Base-by-base conservation (phyloP, 1,140 invertebrate genomes). In the Neodiprion lecontei region DNA sequence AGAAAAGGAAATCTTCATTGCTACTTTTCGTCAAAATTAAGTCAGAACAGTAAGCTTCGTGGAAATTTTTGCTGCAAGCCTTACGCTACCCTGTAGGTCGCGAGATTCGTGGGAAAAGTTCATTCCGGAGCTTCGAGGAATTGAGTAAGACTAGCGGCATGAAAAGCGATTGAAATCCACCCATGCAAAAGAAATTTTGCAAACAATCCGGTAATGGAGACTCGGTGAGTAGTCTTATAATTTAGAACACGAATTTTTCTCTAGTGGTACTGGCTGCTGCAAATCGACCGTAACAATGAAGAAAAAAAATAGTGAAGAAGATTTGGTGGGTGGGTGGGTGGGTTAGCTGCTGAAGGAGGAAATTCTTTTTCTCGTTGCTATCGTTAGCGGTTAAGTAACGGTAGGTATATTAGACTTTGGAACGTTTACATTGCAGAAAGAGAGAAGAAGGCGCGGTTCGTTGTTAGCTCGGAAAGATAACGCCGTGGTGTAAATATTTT, bases 311-410 rank as follows among this genome's bases (percentile, higher is more conserved):
- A 5, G 28, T 40, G 28, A 40, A 40, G 28, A 40, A 40, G 11
- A 61, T 12, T 53, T n/a, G 50, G n/a, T 61, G 53, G 53, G 5
- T 61, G 53, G 53, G 5, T 61, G 5, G 53, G 53, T 12, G 53
- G n/a, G 53, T 17, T 61, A 17, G 53, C 11, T 40, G 28, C 28
- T 40, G 28, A 1, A 61, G 53, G 9, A 61, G 28, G 5, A 40
- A 40, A 40, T 40, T 40, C 28, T 40, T 4, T 40, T 40, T 5
- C 28, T 40, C n/a, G 53, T 61, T 61, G 53, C 11, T 40, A 61
- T 61, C 53, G 53, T 61, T 61, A 61, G 53, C 53, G 53, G 53
- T 61, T 61, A 61, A 61, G 53, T 61, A 61, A 61, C 53, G 53
- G 53, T 61, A 17, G 9, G n/a, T 17, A 61, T 61, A 61, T 40